These are phyloP conservation scores for Chymomyza amoena DNA, from an alignment of 2,888 invertebrate genomes.

Conservation along the genomic window DNA sequence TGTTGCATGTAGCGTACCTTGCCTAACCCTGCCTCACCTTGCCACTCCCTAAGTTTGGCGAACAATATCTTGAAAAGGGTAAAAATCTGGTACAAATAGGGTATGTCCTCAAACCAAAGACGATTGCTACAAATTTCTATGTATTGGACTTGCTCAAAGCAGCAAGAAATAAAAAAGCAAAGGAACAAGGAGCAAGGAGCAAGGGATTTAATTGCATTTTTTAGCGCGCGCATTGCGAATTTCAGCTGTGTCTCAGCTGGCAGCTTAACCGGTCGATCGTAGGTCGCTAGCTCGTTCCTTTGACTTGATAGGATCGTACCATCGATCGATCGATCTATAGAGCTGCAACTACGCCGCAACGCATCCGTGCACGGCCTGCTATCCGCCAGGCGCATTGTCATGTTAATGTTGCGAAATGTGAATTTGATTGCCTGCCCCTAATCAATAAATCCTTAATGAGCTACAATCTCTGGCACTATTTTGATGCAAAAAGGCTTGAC, in stretches of 20 bases:
- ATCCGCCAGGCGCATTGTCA: slow-evolving; percentile 53
- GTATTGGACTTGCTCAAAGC: slow-evolving; percentile 18
- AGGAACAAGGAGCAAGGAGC: slow-evolving; percentile 24
- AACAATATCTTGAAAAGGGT: slow-evolving; percentile 42
- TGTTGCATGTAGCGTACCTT: background rate
- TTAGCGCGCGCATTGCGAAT: slow-evolving; percentile 70
- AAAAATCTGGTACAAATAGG: slow-evolving; percentile 33
- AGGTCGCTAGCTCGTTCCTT: slow-evolving; percentile 12
- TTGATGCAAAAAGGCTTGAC: slow-evolving; percentile 31
- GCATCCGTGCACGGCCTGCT: slow-evolving; percentile 45
- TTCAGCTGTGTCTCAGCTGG: slow-evolving; percentile 62
- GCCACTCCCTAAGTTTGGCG: slow-evolving; percentile 43
- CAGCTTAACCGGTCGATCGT: slow-evolving; percentile 21
- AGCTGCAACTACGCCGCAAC: slow-evolving; percentile 51
- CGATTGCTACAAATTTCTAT: slow-evolving; percentile 64
- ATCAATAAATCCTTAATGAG: slow-evolving; percentile 67
- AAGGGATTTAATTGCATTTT: slow-evolving; percentile 69
- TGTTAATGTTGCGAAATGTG: slow-evolving; percentile 74
- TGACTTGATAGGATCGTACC: background rate
- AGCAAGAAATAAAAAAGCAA: slow-evolving; percentile 17
- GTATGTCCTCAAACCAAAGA: slow-evolving; percentile 46
- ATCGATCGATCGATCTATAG: slow-evolving; percentile 36
- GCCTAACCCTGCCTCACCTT: slow-evolving; percentile 31
- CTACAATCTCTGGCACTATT: slow-evolving; percentile 17
- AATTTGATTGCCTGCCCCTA: slow-evolving; percentile 71